phyloP scores from a whole-genome alignment of 2,888 invertebrate species.

The Eledona agricola region DNA sequence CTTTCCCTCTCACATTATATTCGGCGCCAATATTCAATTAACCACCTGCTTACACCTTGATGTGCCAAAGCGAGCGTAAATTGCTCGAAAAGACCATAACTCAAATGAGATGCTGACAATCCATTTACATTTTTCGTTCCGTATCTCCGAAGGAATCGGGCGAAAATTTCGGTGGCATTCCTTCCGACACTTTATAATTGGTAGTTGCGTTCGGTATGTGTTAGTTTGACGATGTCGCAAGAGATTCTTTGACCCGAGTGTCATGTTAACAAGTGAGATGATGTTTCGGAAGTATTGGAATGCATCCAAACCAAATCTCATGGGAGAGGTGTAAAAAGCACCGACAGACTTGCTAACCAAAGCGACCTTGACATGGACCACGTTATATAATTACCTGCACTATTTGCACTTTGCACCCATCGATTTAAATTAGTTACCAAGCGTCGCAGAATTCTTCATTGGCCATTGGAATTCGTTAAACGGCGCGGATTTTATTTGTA shows the following conservation, averaged over 20 bases:
- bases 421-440: conserved; percentile 8
- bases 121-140: conserved; percentile 44
- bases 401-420: conserved; percentile 35
- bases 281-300: conserved; percentile 18
- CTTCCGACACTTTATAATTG: too few relatives aligned
- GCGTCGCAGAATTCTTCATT: conserved; percentile 25
- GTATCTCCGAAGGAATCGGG: conserved; percentile 36
- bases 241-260: conserved; percentile 19
- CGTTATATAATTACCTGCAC: conserved; percentile 32
- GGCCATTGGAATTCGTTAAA: conserved; percentile 9
- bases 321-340: conserved; percentile 47
- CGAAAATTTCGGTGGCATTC: conserved; percentile 4
- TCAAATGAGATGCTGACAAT: conserved; percentile 46
- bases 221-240: conserved; percentile 21
- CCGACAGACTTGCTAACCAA: conserved; percentile 47
- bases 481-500: not conserved
- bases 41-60: conserved; percentile 45
- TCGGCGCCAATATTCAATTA: conserved; percentile 48
- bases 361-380: conserved; percentile 43
- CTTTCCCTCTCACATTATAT: conserved; percentile 34
- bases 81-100: conserved; percentile 43
- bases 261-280: conserved; percentile 16
- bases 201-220: conserved; percentile 14
- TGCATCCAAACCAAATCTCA: conserved; percentile 21
- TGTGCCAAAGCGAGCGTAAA: conserved; percentile 37